These are phyloP conservation scores for Collichthys lucidus DNA, from an alignment of 2,113 vertebrate species.

Conservation along the genomic window DNA sequence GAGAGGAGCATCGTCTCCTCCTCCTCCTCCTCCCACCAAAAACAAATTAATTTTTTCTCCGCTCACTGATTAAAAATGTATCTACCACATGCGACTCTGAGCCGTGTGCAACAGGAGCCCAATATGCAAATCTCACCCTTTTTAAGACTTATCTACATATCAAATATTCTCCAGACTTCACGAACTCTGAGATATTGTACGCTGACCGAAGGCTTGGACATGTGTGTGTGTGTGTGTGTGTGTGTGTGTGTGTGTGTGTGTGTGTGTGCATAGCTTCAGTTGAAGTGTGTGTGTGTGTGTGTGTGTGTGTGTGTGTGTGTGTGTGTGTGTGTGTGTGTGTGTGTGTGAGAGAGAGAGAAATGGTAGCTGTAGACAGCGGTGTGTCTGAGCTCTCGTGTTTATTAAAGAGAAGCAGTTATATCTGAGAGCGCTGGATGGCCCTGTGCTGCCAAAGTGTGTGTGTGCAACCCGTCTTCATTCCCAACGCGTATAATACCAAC, in stretches of 20 bases:
- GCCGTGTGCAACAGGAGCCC: conserved; percentile 73
- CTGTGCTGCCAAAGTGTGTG: conserved; percentile 78
- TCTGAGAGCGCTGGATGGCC: conserved; percentile 78
- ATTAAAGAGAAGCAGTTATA: conserved; percentile 85
- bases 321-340: conserved; percentile 14
- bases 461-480: no score
- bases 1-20: conserved; percentile 50
- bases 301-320: conserved; percentile 30
- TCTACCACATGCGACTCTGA: conserved; percentile 79
- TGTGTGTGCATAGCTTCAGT: conserved; percentile 15
- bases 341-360: conserved; percentile 51
- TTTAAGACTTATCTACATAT: conserved; percentile 84
- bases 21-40: conserved; percentile 66
- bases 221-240: conserved; percentile 20
- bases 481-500: no score
- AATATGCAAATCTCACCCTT: conserved; percentile 83
- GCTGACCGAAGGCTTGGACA: conserved; percentile 50
- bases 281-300: conserved; percentile 13
- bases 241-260: conserved; percentile 33
- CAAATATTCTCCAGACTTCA: conserved; percentile 80
- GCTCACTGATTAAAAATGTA: conserved; percentile 83
- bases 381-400: conserved; percentile 82
- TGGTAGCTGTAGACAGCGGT: conserved; percentile 76
- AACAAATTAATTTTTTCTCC: conserved; percentile 82
- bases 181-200: conserved; percentile 63